Base-by-base conservation (phyloP, 2,113 vertebrate genomes). In the cat (Felis catus) region DNA sequence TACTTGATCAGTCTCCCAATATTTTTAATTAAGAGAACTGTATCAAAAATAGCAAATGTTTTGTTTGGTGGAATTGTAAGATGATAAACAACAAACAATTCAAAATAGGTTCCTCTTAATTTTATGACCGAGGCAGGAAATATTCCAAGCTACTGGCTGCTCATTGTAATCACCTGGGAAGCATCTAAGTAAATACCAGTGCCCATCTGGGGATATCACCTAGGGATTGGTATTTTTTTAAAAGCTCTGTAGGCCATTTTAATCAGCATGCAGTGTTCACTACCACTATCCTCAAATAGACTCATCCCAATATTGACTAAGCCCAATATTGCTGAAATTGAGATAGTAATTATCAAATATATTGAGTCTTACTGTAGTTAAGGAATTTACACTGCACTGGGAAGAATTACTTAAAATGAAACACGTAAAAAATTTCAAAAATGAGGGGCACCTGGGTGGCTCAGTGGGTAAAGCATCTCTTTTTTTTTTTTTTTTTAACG, bases 21-120 rank as follows among this genome's bases (percentile, higher is more conserved):
- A 89, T 63, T 91, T 97, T 89, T 70, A 97, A 92, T 55, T 68
- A 95, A 94, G 29, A 92, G 21, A 95, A 89, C 15, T 85, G 25
- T n/a, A 73, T 82, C 58, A 89, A 91, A 95, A 80, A 85, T 71
- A 91, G 25, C 18, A 92, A 92, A 55, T 92, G 10, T 70, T 94
- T 90, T 90, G 8, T 92, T 93, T 87, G 27, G 19, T 74, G 13
- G 25, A 73, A 80, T 70, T 93, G 45, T 70, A 95, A 4, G 19
- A 89, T 61, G 84, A 58, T 53, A 39, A 89, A 79, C 13, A 36
- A 53, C 1, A 70, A 79, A 16, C 68, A 65, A 68, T 74, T 90
- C 58, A 93, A 88, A 86, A 79, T 63, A 78, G 3, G 2, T 79
- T 71, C 41, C 5, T 65, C 45, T 94, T 94, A 90, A 92, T 79